phyloP scores from a whole-genome alignment of 2,888 invertebrate genomes.

The Drosophila tripunctata region DNA sequence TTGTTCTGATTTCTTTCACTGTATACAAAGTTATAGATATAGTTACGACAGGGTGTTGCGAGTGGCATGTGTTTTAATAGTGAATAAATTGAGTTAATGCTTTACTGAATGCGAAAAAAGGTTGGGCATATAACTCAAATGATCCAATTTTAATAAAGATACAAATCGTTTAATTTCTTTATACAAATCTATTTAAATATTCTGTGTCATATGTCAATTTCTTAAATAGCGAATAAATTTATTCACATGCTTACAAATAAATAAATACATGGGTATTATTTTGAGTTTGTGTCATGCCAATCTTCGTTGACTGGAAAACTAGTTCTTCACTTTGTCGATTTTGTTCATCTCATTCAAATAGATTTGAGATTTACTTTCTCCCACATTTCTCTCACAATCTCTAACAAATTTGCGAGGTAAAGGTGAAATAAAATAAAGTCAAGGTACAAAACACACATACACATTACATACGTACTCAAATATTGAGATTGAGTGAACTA shows the following conservation, averaged over 20 bases:
- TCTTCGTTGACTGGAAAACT: background rate
- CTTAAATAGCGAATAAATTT: background rate
- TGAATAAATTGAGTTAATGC: slow-evolving; percentile 18
- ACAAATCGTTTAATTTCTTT: background rate
- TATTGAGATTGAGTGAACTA: slow-evolving; percentile 24
- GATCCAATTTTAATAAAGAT: background rate
- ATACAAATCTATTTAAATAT: background rate
- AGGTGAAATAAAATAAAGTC: slow-evolving; percentile 27
- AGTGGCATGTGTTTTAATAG: background rate
- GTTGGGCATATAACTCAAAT: background rate
- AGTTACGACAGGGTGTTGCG: background rate
- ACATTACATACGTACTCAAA: background rate
- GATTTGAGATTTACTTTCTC: background rate
- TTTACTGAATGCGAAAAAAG: background rate
- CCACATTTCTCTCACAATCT: background rate
- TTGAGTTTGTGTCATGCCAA: background rate
- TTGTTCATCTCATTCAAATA: slow-evolving; percentile 1
- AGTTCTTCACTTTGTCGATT: slow-evolving; percentile 4
- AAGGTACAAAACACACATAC: background rate
- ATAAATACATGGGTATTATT: background rate
- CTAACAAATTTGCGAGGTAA: slow-evolving; percentile 23
- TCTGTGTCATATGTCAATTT: background rate
- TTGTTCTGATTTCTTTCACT: background rate
- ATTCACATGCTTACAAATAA: background rate
- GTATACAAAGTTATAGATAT: background rate